Percentiles rank a stretch among this genome's conserved stretches.
Conservation (phyloP, 2,797 vertebrate species). For the Galago senegalensis region DNA sequence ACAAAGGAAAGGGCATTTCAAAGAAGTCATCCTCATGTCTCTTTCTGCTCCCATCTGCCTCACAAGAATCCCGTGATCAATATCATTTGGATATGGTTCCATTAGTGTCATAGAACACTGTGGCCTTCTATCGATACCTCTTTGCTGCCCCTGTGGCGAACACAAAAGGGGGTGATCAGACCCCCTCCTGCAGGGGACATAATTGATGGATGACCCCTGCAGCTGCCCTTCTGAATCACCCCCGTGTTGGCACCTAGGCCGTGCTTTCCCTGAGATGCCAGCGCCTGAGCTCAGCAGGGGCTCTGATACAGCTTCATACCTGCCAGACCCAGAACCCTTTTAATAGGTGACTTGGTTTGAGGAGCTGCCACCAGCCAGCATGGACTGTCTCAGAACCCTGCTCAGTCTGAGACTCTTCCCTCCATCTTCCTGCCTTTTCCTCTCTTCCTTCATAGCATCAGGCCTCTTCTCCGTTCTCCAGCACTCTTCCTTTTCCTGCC, state of each 20-base stretch:
- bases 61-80: background rate
- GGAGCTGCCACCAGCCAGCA: background rate
- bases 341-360: background rate
- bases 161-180: background rate
- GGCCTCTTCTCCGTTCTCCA: background rate
- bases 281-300: rapidly evolving
- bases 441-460: background rate
- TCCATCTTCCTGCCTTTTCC: background rate
- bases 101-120: background rate
- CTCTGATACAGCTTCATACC: background rate
- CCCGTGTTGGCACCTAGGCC: background rate
- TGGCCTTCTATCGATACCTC: background rate
- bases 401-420: background rate
- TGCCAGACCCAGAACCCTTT: background rate
- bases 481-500: background rate
- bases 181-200: background rate
- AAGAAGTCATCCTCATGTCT: slow-evolving; percentile 29
- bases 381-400: background rate
- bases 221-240: background rate
- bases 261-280: background rate
- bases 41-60: slow-evolving; percentile 69
- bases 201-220: background rate
- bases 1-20: slow-evolving; percentile 84
- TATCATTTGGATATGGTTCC: background rate
- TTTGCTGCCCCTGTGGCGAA: background rate